Percentiles rank a stretch among this genome's conserved stretches.
phyloP scores from a whole-genome alignment of 2,797 vertebrate species.

The Lutjanus campechanus region DNA sequence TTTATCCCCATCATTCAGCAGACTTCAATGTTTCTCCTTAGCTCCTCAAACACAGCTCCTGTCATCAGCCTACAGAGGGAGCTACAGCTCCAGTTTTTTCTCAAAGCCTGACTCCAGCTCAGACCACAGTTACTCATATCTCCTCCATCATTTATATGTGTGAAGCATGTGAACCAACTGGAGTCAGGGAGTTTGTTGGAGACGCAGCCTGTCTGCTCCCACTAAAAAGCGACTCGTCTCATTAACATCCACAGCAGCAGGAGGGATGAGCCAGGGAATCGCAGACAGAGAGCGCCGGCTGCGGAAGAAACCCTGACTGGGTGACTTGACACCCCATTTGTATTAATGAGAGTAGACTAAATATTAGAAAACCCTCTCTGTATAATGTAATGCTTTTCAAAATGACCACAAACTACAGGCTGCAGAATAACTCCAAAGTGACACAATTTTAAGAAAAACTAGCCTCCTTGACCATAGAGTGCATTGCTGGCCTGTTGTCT shows the following conservation, averaged over 20 bases:
- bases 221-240: slow-evolving; percentile 13
- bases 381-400: background rate
- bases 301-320: slow-evolving; percentile 8
- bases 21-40: background rate
- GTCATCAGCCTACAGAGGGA: slow-evolving; percentile 54
- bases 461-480: background rate
- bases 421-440: no score
- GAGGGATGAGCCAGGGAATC: slow-evolving; percentile 22
- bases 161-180: slow-evolving; percentile 43
- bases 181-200: slow-evolving; percentile 41
- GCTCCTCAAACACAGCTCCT: background rate
- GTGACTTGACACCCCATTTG: background rate
- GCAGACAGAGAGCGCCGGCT: background rate
- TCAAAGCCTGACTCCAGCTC: background rate
- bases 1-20: background rate
- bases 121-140: background rate
- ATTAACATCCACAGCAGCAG: slow-evolving; percentile 32
- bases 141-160: slow-evolving; percentile 51
- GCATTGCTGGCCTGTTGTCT: background rate
- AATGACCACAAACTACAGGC: background rate
- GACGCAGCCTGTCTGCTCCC: slow-evolving; percentile 47
- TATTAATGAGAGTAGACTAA: slow-evolving; percentile 9
- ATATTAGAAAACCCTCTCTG: background rate
- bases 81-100: slow-evolving; percentile 42
- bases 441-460: background rate